phyloP scores from a whole-genome alignment of 2,797 vertebrate genomes.

The Diceros bicornis region DNA sequence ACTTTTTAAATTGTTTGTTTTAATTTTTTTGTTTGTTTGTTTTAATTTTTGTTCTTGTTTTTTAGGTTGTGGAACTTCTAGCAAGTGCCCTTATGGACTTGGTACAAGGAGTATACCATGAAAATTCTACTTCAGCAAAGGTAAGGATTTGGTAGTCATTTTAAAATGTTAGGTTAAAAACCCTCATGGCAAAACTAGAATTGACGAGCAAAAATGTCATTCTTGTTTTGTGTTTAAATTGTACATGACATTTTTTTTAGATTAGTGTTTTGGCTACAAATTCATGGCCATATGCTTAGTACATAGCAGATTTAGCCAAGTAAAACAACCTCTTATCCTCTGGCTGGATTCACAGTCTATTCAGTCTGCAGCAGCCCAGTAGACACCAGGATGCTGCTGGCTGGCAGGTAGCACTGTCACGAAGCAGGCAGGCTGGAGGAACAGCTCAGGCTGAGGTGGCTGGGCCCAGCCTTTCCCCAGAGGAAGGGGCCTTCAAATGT shows the following conservation, averaged over 20 bases:
- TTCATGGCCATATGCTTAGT: constrained; percentile 75
- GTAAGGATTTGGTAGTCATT: constrained; percentile 88
- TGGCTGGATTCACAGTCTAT: constrained; percentile 73
- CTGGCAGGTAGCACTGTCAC: constrained; percentile 29
- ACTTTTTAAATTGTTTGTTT: constrained; percentile 56
- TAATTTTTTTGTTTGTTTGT: constrained; percentile 13
- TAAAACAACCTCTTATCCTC: constrained; percentile 78
- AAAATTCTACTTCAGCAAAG: constrained; percentile 92
- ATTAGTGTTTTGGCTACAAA: constrained; percentile 81
- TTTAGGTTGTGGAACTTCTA: constrained; percentile 97
- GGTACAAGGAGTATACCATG: constrained; percentile 97
- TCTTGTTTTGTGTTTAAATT: constrained; percentile 79
- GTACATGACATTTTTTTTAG: constrained; percentile 63
- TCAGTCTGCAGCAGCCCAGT: constrained; percentile 64
- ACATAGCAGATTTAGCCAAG: constrained; percentile 77
- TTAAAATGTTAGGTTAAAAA: constrained; percentile 64
- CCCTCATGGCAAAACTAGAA: constrained; percentile 5
- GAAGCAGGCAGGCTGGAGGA: constrained; percentile 5
- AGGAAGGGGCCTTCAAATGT: fast-evolving
- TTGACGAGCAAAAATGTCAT: constrained; percentile 24
- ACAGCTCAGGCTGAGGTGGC: not conserved
- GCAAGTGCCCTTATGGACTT: constrained; percentile 98
- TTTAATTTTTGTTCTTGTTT: constrained; percentile 69
- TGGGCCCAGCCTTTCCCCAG: not conserved
- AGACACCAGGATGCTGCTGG: constrained; percentile 12